Percentiles rank a stretch among this genome's conserved stretches.
Conservation (phyloP, 2,113 vertebrate species). For the Panthera uncia region DNA sequence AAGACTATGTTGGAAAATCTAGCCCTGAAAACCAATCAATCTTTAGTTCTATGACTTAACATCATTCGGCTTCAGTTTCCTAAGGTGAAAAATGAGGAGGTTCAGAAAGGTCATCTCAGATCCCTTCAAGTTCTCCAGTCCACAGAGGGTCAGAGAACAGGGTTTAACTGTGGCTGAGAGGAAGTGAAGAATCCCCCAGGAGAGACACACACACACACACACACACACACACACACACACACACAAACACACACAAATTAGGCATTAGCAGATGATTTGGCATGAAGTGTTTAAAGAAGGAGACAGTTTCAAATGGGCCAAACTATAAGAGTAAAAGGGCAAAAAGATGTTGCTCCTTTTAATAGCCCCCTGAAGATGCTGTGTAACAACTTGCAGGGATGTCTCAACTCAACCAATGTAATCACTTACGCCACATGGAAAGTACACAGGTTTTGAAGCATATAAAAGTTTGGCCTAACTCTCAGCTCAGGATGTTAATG, state of each 20-base stretch:
- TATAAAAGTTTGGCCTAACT: neutral
- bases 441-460: neutral
- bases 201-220: neutral
- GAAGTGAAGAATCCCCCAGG: neutral
- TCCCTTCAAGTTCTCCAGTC: neutral
- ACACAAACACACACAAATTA: neutral
- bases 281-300: neutral
- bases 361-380: neutral
- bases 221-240: too few species aligned
- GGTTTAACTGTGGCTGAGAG: neutral
- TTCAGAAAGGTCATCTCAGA: neutral
- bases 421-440: neutral
- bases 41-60: neutral
- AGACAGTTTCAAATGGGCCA: neutral
- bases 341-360: neutral
- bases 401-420: neutral
- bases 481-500: neutral
- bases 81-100: neutral
- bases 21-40: neutral
- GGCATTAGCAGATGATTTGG: neutral
- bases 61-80: neutral
- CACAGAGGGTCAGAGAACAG: neutral
- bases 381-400: neutral
- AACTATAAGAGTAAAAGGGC: neutral
- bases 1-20: neutral